Percentiles rank a stretch among this genome's conserved stretches.
phyloP scores from a whole-genome alignment of 23 tunicate species.

The Trididemnum miniatum region DNA sequence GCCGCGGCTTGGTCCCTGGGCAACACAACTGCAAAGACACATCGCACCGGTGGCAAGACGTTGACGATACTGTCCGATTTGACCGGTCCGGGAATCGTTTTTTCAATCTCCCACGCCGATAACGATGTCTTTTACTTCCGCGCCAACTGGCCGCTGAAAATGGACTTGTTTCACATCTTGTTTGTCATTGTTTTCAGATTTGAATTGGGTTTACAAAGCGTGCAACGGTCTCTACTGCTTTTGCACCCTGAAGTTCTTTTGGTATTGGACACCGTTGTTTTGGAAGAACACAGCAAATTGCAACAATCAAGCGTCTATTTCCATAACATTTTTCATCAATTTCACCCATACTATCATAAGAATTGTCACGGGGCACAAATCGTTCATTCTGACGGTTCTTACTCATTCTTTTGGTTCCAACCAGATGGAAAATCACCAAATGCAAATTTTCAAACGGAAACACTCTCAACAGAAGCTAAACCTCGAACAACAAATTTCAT shows the following conservation, averaged over 20 bases:
- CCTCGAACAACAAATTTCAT: conserved; percentile 20
- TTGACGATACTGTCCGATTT: not conserved
- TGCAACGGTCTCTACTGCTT: conserved; percentile 61
- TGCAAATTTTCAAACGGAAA: conserved; percentile 22
- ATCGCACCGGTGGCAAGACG: not conserved
- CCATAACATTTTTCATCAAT: conserved; percentile 65
- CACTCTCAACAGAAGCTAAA: conserved; percentile 5
- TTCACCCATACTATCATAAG: conserved; percentile 41
- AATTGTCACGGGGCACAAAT: conserved; percentile 43
- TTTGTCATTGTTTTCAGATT: too few species aligned
- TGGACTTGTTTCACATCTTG: too few species aligned
- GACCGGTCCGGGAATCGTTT: not conserved
- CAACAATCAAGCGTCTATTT: conserved; percentile 61
- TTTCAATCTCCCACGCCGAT: not conserved
- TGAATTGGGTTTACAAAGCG: conserved; percentile 58
- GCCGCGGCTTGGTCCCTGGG: too few species aligned
- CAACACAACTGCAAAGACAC: too few species aligned
- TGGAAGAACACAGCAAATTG: conserved; percentile 48
- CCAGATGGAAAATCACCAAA: conserved; percentile 50
- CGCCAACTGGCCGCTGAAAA: too few species aligned
- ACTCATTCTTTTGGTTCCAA: conserved; percentile 66
- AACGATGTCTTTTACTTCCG: too few species aligned
- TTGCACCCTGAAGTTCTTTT: conserved; percentile 70
- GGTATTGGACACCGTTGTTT: conserved; percentile 61
- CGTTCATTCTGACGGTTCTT: conserved; percentile 56